Evolutionary conservation across 2,797 vertebrate species (phyloP), one percentile per base, ranked within the genome.

Genomic region (Anableps anableps): DNA sequence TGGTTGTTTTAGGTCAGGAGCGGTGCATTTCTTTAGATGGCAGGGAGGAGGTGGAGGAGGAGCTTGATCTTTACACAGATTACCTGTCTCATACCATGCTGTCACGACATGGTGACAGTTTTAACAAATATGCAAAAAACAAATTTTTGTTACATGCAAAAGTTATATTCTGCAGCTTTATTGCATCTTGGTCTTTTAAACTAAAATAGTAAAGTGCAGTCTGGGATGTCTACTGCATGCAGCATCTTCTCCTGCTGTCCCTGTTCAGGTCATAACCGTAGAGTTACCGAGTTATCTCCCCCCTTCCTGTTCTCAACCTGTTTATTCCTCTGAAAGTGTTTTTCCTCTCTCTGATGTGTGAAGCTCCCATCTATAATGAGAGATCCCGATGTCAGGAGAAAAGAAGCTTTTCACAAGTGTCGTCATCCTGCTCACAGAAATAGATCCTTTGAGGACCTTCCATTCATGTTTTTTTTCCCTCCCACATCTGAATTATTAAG

Each of bases 401-500:
- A 34, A 75, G 75, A 38, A 14, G 51, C 74, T 83, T 80, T 83
- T 83, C 76, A 80, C 80, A 78, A 47, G 53, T 76, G 5, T 80
- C 23, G 73, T 53, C 80, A 77, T 68, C 51, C 66, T 36, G 79
- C 83, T 88, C 89, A 86, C 85, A 82, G 80, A 90, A 90, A 87
- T 86, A 86, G 86, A 93, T 90, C 74, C 78, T 85, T 74, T 77
- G 68, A 91, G 88, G 88, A 87, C 84, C 80, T 74, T 64, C 82
- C 76, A 80, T 88, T 83, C 74, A 62, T 70, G 45, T 77, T 85
- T 83, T 77, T 53, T 29, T 23, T 14, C 5, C 11, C 38, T 19
- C 36, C 64, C 85, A 19, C 78, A 72, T 91, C 79, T 94, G 91
- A 93, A 93, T 93, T 92, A 93, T 94, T 93, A 84, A 93, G 80